phyloP scores from a whole-genome alignment of 2,888 invertebrate species.

The Lomographa bimaculata region DNA sequence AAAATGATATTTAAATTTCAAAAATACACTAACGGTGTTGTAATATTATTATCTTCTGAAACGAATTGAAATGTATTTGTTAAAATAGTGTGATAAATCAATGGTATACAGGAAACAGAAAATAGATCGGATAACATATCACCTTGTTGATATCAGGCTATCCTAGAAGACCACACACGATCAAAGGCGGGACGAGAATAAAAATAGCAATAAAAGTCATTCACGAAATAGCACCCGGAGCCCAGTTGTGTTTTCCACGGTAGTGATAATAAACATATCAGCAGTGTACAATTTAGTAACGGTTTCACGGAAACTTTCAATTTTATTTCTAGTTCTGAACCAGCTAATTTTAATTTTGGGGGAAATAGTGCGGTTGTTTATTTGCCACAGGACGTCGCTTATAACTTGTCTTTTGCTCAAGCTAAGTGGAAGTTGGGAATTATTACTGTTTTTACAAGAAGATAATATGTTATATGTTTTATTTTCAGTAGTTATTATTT shows the following conservation, averaged over 20 bases:
- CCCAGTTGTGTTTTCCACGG: constrained; percentile 55
- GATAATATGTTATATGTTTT: no score
- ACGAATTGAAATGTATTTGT: no score
- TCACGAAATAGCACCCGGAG: constrained; percentile 69
- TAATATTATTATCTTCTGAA: no score
- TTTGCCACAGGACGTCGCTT: no score
- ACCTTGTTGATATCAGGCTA: constrained; percentile 40
- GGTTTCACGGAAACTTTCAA: constrained; percentile 58
- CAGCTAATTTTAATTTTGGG: constrained; percentile 19
- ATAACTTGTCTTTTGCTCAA: no score
- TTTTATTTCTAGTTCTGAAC: constrained; percentile 22
- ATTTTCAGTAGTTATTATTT: no score
- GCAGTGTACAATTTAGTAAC: constrained; percentile 61
- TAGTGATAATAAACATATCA: constrained; percentile 75
- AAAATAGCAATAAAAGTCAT: constrained; percentile 66
- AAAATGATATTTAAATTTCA: no score
- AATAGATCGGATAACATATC: constrained; percentile 29
- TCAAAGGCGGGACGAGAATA: constrained; percentile 57
- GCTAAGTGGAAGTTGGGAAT: no score
- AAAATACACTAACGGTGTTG: no score
- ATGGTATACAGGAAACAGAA: constrained; percentile 10
- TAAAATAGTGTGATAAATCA: no score
- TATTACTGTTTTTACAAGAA: no score
- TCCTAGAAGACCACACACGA: constrained; percentile 69
- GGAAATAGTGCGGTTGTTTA: constrained; percentile 15